Conservation (phyloP, 2,113 vertebrate species). For the Leptocoma aspasia region DNA sequence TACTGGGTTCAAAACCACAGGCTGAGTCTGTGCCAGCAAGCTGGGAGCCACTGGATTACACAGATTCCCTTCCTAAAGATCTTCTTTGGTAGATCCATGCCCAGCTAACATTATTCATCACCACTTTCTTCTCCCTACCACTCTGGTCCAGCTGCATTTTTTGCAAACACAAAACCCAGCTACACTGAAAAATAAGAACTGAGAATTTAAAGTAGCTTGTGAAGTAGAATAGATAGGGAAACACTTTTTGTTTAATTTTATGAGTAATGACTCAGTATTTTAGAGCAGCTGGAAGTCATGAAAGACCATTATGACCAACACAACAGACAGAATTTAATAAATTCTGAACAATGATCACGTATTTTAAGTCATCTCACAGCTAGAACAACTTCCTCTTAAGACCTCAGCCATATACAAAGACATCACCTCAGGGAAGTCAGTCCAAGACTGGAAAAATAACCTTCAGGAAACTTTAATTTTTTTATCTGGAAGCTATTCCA, state of each 20-base stretch:
- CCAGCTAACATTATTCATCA: background rate
- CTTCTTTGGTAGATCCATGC: background rate
- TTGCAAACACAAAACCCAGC: background rate
- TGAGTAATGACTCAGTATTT: background rate
- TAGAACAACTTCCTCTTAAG: background rate
- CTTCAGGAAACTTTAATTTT: background rate
- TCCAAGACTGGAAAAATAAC: background rate
- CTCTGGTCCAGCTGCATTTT: background rate
- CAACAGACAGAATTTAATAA: background rate
- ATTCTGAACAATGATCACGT: accelerated
- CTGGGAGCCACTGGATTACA: background rate
- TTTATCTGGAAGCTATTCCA: background rate
- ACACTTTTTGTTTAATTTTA: background rate
- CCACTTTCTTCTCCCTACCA: background rate
- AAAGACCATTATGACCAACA: background rate
- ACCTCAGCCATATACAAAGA: background rate
- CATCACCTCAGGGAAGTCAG: background rate
- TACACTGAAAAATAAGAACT: background rate
- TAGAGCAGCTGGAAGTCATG: background rate
- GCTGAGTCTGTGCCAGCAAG: background rate
- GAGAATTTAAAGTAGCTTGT: background rate
- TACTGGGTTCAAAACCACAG: background rate
- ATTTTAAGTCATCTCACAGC: background rate
- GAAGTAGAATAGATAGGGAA: background rate
- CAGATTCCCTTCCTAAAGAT: background rate